phyloP scores from a whole-genome alignment of 2,797 vertebrate genomes.

The Heliangelus exortis region DNA sequence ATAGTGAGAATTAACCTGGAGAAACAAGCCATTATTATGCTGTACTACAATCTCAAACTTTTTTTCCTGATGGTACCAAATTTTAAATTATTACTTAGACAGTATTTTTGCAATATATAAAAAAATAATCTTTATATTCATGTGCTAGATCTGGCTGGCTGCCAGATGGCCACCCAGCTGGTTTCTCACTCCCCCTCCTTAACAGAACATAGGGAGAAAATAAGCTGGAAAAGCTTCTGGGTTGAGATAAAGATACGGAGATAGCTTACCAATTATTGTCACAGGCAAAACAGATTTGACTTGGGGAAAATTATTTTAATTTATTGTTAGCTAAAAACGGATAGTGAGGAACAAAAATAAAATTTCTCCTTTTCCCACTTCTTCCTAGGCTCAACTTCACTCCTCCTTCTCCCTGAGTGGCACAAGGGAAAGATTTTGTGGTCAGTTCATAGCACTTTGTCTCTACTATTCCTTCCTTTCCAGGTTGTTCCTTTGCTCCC shows the following conservation, averaged over 20 bases:
- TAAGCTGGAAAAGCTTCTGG: neutral
- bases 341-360: neutral
- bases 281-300: neutral
- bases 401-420: neutral
- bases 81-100: neutral
- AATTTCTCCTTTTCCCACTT: neutral
- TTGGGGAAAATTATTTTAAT: neutral
- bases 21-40: neutral
- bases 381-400: neutral
- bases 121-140: neutral
- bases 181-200: neutral
- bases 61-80: neutral
- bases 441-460: neutral
- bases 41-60: neutral
- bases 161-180: accelerated
- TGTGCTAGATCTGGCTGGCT: neutral
- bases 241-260: neutral
- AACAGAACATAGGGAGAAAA: neutral
- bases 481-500: neutral
- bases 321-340: neutral
- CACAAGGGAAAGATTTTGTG: accelerated
- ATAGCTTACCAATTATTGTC: neutral
- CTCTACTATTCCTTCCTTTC: neutral
- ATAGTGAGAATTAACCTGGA: neutral
- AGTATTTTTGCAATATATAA: neutral